These are phyloP conservation scores for Teleogryllus oceanicus DNA, from an alignment of 2,888 invertebrate genomes.

Conservation along the genomic window DNA sequence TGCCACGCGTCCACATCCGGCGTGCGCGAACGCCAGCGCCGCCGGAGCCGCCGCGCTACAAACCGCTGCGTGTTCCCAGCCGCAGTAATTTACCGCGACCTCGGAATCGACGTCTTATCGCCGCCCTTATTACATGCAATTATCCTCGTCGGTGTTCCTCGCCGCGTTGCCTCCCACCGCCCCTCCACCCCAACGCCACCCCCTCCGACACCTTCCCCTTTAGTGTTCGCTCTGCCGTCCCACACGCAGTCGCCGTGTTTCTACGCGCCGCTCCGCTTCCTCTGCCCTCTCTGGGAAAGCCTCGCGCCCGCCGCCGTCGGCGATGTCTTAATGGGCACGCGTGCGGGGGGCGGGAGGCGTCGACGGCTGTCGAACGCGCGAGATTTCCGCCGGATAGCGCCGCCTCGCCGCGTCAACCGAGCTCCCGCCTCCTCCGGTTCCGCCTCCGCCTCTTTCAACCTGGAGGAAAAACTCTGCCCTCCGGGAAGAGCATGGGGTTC, in stretches of 20 bases:
- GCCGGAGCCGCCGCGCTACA: not conserved
- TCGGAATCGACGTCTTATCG: not conserved
- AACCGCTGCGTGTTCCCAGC: not conserved
- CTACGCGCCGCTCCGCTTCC: too few species aligned
- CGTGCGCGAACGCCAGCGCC: not conserved
- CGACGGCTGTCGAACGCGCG: not conserved
- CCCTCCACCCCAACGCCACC: not conserved
- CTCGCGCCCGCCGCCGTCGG: not conserved
- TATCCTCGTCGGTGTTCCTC: slow-evolving; percentile 6
- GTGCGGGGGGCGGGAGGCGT: not conserved
- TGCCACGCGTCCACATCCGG: not conserved
- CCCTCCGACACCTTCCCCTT: slow-evolving; percentile 23
- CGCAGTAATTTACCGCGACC: slow-evolving; percentile 12
- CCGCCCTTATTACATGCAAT: not conserved
- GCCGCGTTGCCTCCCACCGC: not conserved
- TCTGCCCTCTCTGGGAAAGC: not conserved
- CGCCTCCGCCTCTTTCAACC: too few species aligned
- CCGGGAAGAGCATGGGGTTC: too few species aligned
- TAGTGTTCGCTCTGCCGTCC: slow-evolving; percentile 20
- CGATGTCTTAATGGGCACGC: not conserved
- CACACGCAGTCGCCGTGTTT: not conserved
- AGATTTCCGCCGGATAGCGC: not conserved
- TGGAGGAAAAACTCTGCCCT: too few species aligned
- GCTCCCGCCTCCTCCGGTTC: too few species aligned
- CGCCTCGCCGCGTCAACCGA: too few species aligned